Evolutionary conservation across 2,888 invertebrate genomes (phyloP), one percentile per base, ranked within the genome.

Genomic region (Crocallis elinguaria): DNA sequence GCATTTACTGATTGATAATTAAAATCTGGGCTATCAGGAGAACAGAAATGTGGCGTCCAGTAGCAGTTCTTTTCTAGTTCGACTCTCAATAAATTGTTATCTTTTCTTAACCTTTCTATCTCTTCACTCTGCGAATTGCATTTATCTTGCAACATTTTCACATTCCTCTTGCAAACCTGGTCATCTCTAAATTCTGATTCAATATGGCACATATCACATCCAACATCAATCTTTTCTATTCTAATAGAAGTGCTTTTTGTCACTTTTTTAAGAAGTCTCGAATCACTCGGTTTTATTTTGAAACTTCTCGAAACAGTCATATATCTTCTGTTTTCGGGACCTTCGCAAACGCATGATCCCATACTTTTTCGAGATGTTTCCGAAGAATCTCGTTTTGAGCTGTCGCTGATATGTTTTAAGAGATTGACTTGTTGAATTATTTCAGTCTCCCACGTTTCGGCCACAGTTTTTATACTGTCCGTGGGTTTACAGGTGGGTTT

Each of bases 371-470:
- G 44, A 13, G 45, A 43, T 8, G 32, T 11, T 13, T 39, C 12
- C 9, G 36, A 12, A 1, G 23, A 27, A n/a, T 51, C 49, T 36
- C 7, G 38, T 48, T 27, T 49, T 19, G 49, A 25, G 7, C 17
- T 49, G 17, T 14, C 53, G 29, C 21, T 66, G 3, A 75, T 48
- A 44, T 71, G 80, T 71, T 78, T 85, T 0, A 88, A 74, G 42
- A 73, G 73, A 27, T 73, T 37, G 7, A 84, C 76, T 66, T 88
- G 81, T 17, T 85, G 71, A 6, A 81, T 56, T 35, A 90, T 82
- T 56, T 89, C 86, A 5, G 67, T 66, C 59, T 87, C 75, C 88
- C 88, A 90, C 1, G 67, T 38, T 66, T 77, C 81, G 0, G 82
- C 75, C 5, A 88, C 67, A 45, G 76, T 77, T 32, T 69, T 68